These are phyloP conservation scores for Neuroscelio doddi DNA, from an alignment of 2,888 invertebrate species.

Conservation along the genomic window DNA sequence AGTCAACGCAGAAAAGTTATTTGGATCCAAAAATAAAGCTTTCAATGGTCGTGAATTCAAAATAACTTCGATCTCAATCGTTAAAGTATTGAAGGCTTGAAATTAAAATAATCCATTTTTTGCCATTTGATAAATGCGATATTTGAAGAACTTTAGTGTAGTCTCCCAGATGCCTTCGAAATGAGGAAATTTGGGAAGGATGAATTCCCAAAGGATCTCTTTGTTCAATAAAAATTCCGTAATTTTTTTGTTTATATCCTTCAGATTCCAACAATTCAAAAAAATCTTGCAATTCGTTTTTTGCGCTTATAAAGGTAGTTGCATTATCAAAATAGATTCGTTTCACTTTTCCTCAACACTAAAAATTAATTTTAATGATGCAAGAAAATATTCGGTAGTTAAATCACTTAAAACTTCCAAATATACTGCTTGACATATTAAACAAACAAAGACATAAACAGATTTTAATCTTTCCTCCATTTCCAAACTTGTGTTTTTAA, in stretches of 20 bases:
- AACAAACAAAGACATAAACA: constrained; percentile 55
- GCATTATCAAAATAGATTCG: constrained; percentile 58
- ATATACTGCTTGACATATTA: constrained; percentile 58
- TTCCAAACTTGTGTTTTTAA: constrained; percentile 48
- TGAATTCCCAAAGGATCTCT: constrained; percentile 49
- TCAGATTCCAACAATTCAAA: constrained; percentile 24
- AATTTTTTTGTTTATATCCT: constrained; percentile 2
- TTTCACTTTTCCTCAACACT: constrained; percentile 52
- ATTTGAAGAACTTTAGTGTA: constrained; percentile 53
- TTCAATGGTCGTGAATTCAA: constrained; percentile 44
- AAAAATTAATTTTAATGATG: constrained; percentile 57
- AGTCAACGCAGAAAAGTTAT: constrained; percentile 25
- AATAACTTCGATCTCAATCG: constrained; percentile 35
- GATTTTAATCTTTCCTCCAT: constrained; percentile 22
- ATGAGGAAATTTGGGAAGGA: constrained; percentile 49
- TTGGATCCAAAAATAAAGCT: constrained; percentile 31
- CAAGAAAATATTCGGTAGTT: constrained; percentile 57
- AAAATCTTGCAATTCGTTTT: constrained; percentile 48
- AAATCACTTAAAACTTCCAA: constrained; percentile 56
- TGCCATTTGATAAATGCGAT: constrained; percentile 43
- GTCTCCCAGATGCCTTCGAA: constrained; percentile 56
- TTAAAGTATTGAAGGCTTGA: constrained; percentile 47
- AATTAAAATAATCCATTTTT: constrained; percentile 44
- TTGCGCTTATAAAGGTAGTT: constrained; percentile 60
- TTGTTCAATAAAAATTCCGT: constrained; percentile 25